Base-by-base conservation (phyloP, 1,140 invertebrate genomes). In the Solenopsis invicta region DNA sequence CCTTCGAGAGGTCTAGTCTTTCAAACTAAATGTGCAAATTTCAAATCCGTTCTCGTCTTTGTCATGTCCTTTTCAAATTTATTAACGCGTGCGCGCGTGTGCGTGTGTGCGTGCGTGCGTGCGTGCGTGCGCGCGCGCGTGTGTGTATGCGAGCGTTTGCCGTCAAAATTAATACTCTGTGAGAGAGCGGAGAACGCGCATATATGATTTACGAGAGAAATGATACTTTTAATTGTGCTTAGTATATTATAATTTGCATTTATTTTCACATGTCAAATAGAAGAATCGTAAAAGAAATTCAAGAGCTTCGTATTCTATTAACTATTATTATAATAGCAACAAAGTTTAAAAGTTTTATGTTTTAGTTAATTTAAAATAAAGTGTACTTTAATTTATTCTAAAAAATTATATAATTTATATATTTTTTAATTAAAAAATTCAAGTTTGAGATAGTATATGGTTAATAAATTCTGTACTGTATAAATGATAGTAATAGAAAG, bases 1-100 rank as follows among this genome's bases (percentile, higher is more conserved):
- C 52, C 71, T 52, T 16, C 50, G 0, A 48, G 34, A 74, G 76
- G 84, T 81, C 71, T 54, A 13, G 62, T 64, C 34, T 69, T 52
- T 64, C 21, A 52, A 41, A 5, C 56, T 34, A 54, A 56, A 82
- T 76, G 61, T 67, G 21, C 52, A 24, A 24, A 45, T 56, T 50
- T n/a, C 48, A 77, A 88, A 64, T 78, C n/a, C 4, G 9, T 50
- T 56, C 10, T 10, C 24, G 9, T 9, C 24, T 13, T 61, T 50
- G 24, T 66, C 34, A 10, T 37, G 1, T 37, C 4, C 13, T 71
- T 16, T 81, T 41, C 13, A n/a, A 34, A 69, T n/a, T 21, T 24
- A 69, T 80, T 77, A 77, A 78, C 29, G 2, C 29, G 29, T 29
- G 29, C 2, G 29, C 2, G 29, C 29, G 29, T 29, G 2, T 29